Conservation (phyloP, 1,140 invertebrate species). For the Belonocnema kinseyi region DNA sequence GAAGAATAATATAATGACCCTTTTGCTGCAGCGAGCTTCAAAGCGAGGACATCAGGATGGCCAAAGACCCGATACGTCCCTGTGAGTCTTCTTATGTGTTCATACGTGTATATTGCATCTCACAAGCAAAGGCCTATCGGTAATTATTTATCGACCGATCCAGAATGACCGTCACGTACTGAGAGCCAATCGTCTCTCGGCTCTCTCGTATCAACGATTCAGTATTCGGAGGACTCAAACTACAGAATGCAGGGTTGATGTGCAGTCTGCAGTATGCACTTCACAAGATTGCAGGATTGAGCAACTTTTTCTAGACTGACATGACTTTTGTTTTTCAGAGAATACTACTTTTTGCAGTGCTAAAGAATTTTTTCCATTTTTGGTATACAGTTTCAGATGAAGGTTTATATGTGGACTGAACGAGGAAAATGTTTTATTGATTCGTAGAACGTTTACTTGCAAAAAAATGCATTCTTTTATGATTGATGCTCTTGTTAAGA, state of each 20-base stretch:
- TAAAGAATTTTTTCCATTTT: constrained; percentile 30
- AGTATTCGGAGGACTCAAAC: neutral
- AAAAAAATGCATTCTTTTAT: too few relatives aligned
- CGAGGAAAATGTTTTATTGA: too few relatives aligned
- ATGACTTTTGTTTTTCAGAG: constrained; percentile 21
- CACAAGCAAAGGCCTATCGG: constrained; percentile 7
- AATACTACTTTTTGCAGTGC: neutral
- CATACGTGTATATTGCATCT: neutral
- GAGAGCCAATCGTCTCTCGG: constrained; percentile 19
- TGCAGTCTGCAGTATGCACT: constrained; percentile 21
- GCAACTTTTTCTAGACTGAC: constrained; percentile 20
- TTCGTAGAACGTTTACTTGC: too few relatives aligned
- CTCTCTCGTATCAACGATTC: constrained; percentile 11
- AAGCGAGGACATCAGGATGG: constrained; percentile 21
- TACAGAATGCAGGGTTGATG: constrained; percentile 21
- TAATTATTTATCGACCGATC: constrained; percentile 29
- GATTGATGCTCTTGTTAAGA: too few relatives aligned
- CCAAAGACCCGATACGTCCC: constrained; percentile 22
- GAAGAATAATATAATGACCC: constrained; percentile 26
- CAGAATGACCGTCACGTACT: constrained; percentile 28
- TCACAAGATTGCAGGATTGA: constrained; percentile 26
- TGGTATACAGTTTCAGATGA: neutral
- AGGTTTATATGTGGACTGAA: neutral
- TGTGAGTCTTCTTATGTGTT: neutral
- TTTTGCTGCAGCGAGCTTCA: constrained; percentile 27